Evolutionary conservation across 2,113 vertebrate species (phyloP).

Genomic region (Pantherophis guttatus): DNA sequence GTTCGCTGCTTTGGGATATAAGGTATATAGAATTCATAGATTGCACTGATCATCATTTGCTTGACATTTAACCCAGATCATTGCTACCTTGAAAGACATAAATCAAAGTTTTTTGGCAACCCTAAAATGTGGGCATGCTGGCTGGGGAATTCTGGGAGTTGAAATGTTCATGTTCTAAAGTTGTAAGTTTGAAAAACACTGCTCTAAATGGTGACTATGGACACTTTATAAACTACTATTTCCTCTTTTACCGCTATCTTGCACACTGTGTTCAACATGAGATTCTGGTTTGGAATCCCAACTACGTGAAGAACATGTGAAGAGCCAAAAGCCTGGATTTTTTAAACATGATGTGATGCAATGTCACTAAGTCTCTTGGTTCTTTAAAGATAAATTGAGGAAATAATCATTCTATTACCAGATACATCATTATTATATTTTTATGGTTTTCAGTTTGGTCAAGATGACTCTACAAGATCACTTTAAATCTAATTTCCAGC

Average conservation of each 20-base stretch:
- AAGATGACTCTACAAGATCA: no score
- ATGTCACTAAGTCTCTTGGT: background rate
- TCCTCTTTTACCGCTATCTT: background rate
- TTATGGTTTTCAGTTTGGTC: background rate
- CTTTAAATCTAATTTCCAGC: no score
- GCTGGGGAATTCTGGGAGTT: background rate
- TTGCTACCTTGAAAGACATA: background rate
- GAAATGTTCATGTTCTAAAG: background rate
- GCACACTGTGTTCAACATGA: background rate
- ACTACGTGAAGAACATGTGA: background rate
- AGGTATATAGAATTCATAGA: background rate
- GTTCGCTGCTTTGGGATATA: background rate
- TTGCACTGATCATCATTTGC: background rate
- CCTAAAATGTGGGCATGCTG: background rate
- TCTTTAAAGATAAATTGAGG: background rate
- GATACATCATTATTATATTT: background rate
- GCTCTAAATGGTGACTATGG: background rate
- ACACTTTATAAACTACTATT: background rate
- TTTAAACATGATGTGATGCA: background rate
- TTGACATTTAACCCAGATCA: no score
- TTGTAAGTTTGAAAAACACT: background rate
- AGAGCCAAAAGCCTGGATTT: background rate
- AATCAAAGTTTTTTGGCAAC: background rate
- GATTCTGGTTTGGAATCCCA: background rate
- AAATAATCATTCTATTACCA: background rate